These are phyloP conservation scores for Coregonus sp. DNA, from an alignment of 2,797 vertebrate species.

Conservation along the genomic window DNA sequence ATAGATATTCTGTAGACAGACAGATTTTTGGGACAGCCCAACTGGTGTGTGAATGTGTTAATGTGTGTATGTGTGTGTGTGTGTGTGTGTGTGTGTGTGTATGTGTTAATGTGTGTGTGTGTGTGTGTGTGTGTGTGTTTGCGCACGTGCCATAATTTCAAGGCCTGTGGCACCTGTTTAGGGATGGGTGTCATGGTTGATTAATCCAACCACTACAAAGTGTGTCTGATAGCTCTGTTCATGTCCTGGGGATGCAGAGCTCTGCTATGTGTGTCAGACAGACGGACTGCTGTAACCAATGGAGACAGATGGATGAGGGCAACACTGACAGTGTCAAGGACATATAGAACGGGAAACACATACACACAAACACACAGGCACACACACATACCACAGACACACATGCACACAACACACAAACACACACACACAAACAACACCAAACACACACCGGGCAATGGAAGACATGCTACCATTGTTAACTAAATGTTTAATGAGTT, in stretches of 20 bases:
- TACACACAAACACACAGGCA: background rate
- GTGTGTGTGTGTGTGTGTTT: background rate
- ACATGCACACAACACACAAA: background rate
- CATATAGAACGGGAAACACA: slow-evolving; percentile 1
- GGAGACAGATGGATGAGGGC: slow-evolving; percentile 4
- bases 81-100: background rate
- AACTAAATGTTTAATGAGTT: too few relatives aligned
- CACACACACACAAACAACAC: too few relatives aligned
- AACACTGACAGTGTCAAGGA: slow-evolving; percentile 39
- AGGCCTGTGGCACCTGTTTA: background rate
- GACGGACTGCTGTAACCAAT: background rate
- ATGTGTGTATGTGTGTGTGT: background rate
- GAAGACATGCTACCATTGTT: too few relatives aligned
- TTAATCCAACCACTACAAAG: background rate
- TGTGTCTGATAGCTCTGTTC: slow-evolving; percentile 18
- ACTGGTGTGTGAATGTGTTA: background rate
- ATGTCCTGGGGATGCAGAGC: slow-evolving; percentile 19
- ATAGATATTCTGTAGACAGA: background rate
- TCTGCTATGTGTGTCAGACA: slow-evolving; percentile 17
- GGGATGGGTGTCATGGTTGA: background rate
- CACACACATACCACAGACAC: slow-evolving; percentile 34
- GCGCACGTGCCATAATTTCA: background rate
- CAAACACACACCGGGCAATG: background rate
- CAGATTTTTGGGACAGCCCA: background rate
- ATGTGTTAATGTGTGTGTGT: background rate